These are phyloP conservation scores for Condylura cristata DNA, from an alignment of 2,113 vertebrate genomes.

Conservation along the genomic window DNA sequence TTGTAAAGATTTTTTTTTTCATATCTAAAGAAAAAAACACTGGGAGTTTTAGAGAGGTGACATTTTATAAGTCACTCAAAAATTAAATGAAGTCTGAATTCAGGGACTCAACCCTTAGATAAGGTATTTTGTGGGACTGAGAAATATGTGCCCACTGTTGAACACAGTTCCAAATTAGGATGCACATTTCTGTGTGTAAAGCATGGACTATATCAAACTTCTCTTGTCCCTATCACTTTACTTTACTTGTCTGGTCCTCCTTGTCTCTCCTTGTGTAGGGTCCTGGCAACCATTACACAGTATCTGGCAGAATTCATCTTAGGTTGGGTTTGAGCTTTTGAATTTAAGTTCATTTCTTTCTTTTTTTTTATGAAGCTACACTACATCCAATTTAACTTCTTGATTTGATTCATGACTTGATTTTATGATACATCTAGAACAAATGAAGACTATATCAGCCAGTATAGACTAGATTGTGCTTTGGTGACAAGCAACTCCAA, in stretches of 20 bases:
- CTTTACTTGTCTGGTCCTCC: too few species aligned
- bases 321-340: constrained; percentile 30
- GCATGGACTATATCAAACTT: not conserved
- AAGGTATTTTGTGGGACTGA: not conserved
- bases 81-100: not conserved
- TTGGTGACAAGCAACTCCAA: not conserved
- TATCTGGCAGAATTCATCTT: not conserved
- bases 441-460: not conserved
- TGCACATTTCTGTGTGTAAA: not conserved
- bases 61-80: not conserved
- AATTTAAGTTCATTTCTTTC: not conserved
- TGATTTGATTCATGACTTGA: not conserved
- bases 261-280: not conserved
- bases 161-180: not conserved
- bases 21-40: not conserved
- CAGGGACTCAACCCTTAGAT: not conserved
- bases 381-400: not conserved
- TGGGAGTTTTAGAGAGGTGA: not conserved
- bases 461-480: not conserved
- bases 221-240: too few species aligned
- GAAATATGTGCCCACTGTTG: not conserved
- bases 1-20: not conserved
- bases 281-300: not conserved
- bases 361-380: not conserved
- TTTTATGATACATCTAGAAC: not conserved